phyloP scores from a whole-genome alignment of 2,888 invertebrate genomes.

The Dermolepida albohirtum region DNA sequence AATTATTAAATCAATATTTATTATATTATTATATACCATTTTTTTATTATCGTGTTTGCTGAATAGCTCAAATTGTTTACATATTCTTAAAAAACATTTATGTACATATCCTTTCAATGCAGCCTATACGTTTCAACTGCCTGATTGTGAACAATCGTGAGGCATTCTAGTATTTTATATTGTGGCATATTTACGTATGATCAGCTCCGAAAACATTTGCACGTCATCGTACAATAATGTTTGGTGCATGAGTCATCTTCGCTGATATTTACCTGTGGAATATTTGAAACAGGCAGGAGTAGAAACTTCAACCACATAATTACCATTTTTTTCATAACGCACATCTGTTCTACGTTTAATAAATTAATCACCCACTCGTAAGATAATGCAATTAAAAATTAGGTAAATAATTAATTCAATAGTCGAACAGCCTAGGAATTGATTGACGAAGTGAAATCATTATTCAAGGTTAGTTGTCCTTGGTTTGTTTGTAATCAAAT shows the following conservation, averaged over 20 bases:
- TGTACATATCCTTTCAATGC: too few species aligned
- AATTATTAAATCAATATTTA: too few species aligned
- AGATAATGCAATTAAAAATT: not conserved
- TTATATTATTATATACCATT: too few species aligned
- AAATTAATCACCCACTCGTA: conserved; percentile 11
- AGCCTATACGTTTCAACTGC: too few species aligned
- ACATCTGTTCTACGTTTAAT: not conserved
- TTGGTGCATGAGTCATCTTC: conserved; percentile 9
- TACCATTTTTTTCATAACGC: not conserved
- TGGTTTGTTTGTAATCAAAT: conserved; percentile 9
- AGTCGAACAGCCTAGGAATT: not conserved
- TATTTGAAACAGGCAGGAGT: conserved; percentile 15
- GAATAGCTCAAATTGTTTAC: too few species aligned
- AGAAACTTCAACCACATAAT: not conserved
- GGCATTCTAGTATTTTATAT: not conserved
- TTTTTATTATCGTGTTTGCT: too few species aligned
- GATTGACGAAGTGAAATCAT: conserved; percentile 21
- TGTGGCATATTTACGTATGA: conserved; percentile 10
- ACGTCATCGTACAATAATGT: conserved; percentile 28
- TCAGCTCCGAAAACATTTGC: conserved; percentile 15
- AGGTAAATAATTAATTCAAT: conserved; percentile 15
- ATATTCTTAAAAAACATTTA: too few species aligned
- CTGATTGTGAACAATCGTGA: too few species aligned
- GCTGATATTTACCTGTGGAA: conserved; percentile 16
- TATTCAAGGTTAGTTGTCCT: conserved; percentile 20